Base-by-base conservation (phyloP, 2,888 invertebrate genomes). In the Meteorus cinctellus region DNA sequence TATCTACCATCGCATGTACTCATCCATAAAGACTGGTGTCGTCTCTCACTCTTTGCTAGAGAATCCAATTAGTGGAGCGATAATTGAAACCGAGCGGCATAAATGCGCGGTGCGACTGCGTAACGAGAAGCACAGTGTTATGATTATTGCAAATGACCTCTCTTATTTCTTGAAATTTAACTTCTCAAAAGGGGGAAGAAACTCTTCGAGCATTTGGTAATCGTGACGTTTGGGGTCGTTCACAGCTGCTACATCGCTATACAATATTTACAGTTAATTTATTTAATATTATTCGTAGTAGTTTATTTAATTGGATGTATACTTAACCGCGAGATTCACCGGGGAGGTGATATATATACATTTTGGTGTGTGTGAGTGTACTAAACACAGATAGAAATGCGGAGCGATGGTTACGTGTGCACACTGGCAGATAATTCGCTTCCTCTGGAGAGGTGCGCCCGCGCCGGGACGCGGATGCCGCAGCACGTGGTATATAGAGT, bases 11-110 rank as follows among this genome's bases (percentile, higher is more conserved):
- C 24, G 65, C 65, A 65, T 65, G 34, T 34, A n/a, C 65, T n/a
- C 24, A 36, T 65, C 65, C 41, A 65, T 65, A 65, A 65, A 65
- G 65, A 41, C 36, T 55, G 55, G 55, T 55, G 19, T 19, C 55
- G 8, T 55, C 19, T 65, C 41, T 29, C 36, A n/a, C 36, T 65
- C 36, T 31, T 34, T 59, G 51, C 19, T 8, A 19, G 69, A 55
- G 36, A 70, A 70, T 59, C 69, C 69, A 70, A 70, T 70, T 70
- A 70, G 59, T 24, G 59, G 59, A 59, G 69, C 69, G 69, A 70
- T 70, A 70, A 70, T 70, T 70, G 69, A 70, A 70, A 70, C 69
- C 59, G 69, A 70, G 69, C 69, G 59, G 69, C 69, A 70, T 59
- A 34, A 70, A 51, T 34, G 19, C 29, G 36, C 34, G 10, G 19